Conservation (phyloP, 2,797 vertebrate genomes). For the Apodemus agrarius region DNA sequence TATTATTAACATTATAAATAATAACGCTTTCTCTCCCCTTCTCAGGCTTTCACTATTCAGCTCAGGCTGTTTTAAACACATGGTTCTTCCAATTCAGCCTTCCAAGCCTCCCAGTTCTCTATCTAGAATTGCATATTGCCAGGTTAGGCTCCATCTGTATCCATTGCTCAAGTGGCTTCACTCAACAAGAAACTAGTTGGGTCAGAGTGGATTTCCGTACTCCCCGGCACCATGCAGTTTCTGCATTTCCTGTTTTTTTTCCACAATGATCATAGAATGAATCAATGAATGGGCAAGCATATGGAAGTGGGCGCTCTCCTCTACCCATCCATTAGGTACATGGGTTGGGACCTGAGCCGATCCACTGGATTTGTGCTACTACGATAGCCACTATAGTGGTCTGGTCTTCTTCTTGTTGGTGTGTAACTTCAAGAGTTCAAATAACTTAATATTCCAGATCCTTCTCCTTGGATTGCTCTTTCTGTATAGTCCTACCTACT, state of each 20-base stretch:
- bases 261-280: not conserved
- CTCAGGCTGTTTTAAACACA: not conserved
- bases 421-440: not conserved
- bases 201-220: not conserved
- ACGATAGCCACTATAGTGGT: not conserved
- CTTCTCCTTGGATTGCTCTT: not conserved
- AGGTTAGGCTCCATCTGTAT: not conserved
- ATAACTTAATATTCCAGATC: not conserved
- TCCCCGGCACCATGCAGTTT: not conserved
- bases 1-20: not conserved
- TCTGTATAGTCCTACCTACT: not conserved
- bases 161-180: not conserved
- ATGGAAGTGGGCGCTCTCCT: accelerated
- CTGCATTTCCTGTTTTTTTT: not conserved
- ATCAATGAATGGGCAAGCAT: not conserved
- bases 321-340: no score
- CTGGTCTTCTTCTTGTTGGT: not conserved
- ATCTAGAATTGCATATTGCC: not conserved
- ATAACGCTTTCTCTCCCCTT: not conserved
- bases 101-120: not conserved
- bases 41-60: not conserved
- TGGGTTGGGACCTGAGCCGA: not conserved
- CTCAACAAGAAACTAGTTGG: not conserved
- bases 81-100: not conserved
- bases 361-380: not conserved